phyloP scores from a whole-genome alignment of 2,888 invertebrate species.

The Scelioninae gen. 1 region DNA sequence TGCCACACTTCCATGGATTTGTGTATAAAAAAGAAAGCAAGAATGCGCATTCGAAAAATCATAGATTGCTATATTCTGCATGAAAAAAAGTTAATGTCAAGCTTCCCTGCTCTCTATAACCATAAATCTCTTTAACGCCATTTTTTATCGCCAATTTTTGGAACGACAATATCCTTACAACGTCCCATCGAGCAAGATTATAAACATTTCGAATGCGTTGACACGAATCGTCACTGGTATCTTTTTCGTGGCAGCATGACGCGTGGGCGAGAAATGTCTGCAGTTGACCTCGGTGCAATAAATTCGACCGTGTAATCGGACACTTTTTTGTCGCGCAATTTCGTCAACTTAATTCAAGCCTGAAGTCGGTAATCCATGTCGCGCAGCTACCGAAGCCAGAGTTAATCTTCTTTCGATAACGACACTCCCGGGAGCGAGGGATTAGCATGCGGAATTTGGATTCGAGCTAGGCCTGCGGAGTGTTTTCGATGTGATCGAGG shows the following conservation, averaged over 20 bases:
- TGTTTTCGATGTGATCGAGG: constrained; percentile 8
- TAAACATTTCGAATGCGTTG: constrained; percentile 50
- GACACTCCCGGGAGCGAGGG: too few relatives aligned
- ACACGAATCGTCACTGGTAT: constrained; percentile 28
- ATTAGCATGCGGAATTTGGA: too few relatives aligned
- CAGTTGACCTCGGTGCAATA: constrained; percentile 55
- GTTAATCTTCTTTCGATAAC: constrained; percentile 51
- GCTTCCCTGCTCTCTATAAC: constrained; percentile 46
- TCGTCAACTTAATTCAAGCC: constrained; percentile 33
- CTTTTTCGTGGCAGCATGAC: constrained; percentile 41
- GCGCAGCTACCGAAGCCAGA: constrained; percentile 28
- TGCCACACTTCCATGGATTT: constrained; percentile 48
- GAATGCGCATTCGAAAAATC: constrained; percentile 31
- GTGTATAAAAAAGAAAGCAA: constrained; percentile 27
- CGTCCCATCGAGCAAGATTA: constrained; percentile 41
- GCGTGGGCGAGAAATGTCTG: constrained; percentile 53
- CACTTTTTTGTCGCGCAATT: constrained; percentile 25
- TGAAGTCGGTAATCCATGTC: too few relatives aligned
- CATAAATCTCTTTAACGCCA: constrained; percentile 65
- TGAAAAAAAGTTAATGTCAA: constrained; percentile 53
- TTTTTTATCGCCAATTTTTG: constrained; percentile 49
- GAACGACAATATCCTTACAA: constrained; percentile 48
- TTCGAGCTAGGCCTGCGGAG: constrained; percentile 56
- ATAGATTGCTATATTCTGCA: constrained; percentile 23
- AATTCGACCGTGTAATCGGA: constrained; percentile 40